Evolutionary conservation across 2,113 vertebrate genomes (phyloP).

Genomic region (Mastomys natalensis): DNA sequence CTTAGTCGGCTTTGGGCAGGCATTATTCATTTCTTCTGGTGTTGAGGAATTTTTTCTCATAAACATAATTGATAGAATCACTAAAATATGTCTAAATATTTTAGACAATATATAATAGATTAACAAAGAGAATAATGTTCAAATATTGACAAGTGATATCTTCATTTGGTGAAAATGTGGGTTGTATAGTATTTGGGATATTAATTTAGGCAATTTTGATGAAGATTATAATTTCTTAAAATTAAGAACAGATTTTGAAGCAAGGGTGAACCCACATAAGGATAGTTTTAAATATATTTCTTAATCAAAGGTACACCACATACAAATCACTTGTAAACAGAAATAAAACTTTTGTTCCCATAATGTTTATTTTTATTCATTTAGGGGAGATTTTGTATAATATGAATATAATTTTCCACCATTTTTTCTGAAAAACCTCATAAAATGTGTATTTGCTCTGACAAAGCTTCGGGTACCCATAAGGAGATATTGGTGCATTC

Average conservation of each 20-base stretch:
- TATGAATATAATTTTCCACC: neutral
- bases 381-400: neutral
- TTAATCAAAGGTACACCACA: neutral
- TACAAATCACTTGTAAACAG: neutral
- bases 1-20: neutral
- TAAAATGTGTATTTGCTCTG: neutral
- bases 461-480: neutral
- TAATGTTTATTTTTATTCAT: neutral
- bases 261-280: neutral
- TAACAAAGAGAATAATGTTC: neutral
- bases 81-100: neutral
- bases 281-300: neutral
- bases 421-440: constrained; percentile 16
- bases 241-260: neutral
- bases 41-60: neutral
- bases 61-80: neutral
- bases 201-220: neutral
- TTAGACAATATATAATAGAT: constrained; percentile 22
- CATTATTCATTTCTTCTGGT: neutral
- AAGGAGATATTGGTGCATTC: neutral
- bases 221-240: neutral
- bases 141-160: neutral
- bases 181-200: neutral
- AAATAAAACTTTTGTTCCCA: neutral
- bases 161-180: neutral